Evolutionary conservation across 1,140 invertebrate genomes (phyloP).

Genomic region (Anastrepha obliqua): DNA sequence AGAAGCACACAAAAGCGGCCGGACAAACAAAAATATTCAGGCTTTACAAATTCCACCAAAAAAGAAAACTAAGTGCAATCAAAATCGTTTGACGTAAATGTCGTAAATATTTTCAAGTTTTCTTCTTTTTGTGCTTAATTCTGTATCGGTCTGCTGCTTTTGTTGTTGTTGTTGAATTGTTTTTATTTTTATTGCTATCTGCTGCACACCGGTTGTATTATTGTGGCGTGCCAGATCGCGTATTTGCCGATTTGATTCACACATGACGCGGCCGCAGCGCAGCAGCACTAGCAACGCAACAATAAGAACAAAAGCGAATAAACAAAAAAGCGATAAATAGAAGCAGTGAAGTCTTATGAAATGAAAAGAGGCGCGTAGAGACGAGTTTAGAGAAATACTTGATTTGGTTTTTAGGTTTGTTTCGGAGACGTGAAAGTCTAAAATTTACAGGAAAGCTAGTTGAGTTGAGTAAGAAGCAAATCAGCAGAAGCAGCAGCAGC

Average conservation of each 20-base stretch:
- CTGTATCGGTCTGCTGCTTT: background rate
- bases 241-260: conserved; percentile 34
- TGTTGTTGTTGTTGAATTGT: background rate
- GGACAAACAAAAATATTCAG: background rate
- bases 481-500: background rate
- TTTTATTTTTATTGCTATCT: conserved; percentile 20
- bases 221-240: background rate
- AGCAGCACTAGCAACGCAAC: background rate
- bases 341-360: conserved; percentile 6
- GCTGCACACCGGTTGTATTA: conserved; percentile 10
- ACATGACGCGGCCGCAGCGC: background rate
- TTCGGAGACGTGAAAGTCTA: conserved; percentile 3
- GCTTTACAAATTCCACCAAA: background rate
- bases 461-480: background rate
- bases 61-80: background rate
- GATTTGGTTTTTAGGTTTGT: conserved; percentile 29
- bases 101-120: background rate
- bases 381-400: conserved; percentile 12
- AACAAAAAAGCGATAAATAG: conserved; percentile 11
- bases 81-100: conserved; percentile 22
- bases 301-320: conserved; percentile 18
- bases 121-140: background rate
- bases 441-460: background rate
- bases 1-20: background rate
- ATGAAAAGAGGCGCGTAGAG: conserved; percentile 2